Evolutionary conservation across 2,888 invertebrate species (phyloP), one percentile per base, ranked within the genome.

Genomic region (Tenthredo distinguenda): DNA sequence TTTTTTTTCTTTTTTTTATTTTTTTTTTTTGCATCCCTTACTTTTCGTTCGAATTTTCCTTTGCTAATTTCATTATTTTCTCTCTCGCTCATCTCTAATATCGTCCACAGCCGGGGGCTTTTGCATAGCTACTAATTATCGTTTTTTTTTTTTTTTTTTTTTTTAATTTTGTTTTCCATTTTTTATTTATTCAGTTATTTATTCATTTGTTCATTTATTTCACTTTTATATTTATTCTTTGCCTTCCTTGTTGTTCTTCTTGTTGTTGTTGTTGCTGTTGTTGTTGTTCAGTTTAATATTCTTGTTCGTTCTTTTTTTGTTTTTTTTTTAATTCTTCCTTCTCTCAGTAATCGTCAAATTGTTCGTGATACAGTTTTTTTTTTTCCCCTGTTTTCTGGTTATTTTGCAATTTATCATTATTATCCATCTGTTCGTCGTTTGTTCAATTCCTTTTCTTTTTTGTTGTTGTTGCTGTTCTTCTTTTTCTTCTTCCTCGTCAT

Each of bases 371-470:
- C n/a, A 55, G 31, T 55, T 18, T n/a, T 55, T 58, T 7, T 58
- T 58, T 26, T 26, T 26, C 0, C 2, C 2, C 12, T 10, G 43
- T 12, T 47, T 47, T 10, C 43, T 37, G 37, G 2, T 47, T 47
- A 47, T 47, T 47, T 10, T 12, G 43, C 7, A 47, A 47, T 47
- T 47, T 47, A 47, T 47, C 43, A 47, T 47, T 2, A 47, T 47
- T 10, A 5, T 47, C 90, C 92, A 91, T 85, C 89, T 62, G 90
- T 91, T 91, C 93, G 90, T 62, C 26, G 26, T 91, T 92, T 92
- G 92, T 90, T 91, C 90, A 88, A 92, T 47, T 47, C 92, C 91
- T 92, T 92, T 93, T 91, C 90, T 91, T 89, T 91, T 90, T 26
- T 31, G 21, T 31, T 31, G 12, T 31, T 12, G 65, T 65, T 31